These are phyloP conservation scores for Chromis chromis DNA, from an alignment of 2,797 vertebrate genomes.

Conservation along the genomic window DNA sequence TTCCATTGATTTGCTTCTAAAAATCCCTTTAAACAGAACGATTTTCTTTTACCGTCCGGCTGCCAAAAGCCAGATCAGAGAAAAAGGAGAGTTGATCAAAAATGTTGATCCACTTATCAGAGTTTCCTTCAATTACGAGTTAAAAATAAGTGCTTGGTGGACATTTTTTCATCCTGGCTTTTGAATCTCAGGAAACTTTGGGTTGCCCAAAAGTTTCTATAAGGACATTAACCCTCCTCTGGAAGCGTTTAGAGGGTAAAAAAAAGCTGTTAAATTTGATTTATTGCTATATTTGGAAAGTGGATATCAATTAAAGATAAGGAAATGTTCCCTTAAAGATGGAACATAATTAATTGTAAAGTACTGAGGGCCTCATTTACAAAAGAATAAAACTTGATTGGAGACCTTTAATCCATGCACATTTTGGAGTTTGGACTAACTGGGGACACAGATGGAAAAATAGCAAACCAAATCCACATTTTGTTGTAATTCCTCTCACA, in stretches of 20 bases:
- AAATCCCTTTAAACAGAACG: constrained; percentile 15
- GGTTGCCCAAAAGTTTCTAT: neutral
- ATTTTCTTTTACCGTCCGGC: constrained; percentile 18
- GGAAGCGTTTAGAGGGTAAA: too few species aligned
- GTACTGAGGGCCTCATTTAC: neutral
- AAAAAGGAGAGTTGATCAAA: neutral
- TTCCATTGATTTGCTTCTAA: constrained; percentile 26
- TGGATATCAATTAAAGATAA: constrained; percentile 1
- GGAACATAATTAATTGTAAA: neutral
- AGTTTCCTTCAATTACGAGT: constrained; percentile 35
- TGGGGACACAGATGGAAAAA: neutral
- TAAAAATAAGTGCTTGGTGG: constrained; percentile 5
- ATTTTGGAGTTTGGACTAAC: neutral
- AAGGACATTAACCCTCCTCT: too few species aligned
- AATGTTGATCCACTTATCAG: constrained; percentile 16
- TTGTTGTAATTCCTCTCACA: neutral
- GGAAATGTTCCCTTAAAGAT: neutral
- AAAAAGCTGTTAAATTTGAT: too few species aligned
- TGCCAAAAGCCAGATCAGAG: constrained; percentile 13
- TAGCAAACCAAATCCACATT: neutral
- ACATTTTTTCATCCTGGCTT: neutral
- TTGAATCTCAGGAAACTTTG: constrained; percentile 3
- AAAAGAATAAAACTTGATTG: neutral
- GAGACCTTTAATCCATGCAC: neutral
- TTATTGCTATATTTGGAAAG: neutral